Evolutionary conservation across 2,888 invertebrate species (phyloP), one percentile per base, ranked within the genome.

Genomic region (Platynereis dumerilii): DNA sequence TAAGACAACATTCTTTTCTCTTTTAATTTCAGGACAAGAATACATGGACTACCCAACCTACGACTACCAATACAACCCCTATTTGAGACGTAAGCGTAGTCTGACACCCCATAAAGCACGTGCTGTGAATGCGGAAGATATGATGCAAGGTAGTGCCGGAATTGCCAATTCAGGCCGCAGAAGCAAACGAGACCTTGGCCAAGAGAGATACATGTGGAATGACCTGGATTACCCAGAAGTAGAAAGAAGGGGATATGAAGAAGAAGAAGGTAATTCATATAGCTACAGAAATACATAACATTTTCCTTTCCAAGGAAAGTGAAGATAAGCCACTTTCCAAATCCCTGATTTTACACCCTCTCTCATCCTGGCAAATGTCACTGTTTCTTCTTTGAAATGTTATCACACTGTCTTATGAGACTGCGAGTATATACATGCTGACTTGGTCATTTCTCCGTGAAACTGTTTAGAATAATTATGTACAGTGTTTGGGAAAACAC

Each of bases 91-190:
- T n/a, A 48, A 48, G 48, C n/a, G 48, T 7, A 48, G 48, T 22
- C 20, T 48, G 20, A 54, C 53, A 20, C 3, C 10, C 2, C 54
- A 29, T 2, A 34, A 22, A 20, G n/a, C 53, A n/a, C 52, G 54
- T 17, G 55, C 55, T 17, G 54, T 29, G 12, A 52, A n/a, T 1
- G 61, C 61, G 1, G 61, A 61, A 39, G 61, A 61, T 20, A 61
- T 61, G 61, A 61, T 61, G 61, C 17, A n/a, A 17, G 60, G 29
- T 2, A 7, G 48, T 5, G 2, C 52, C n/a, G 29, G 7, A 1
- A 2, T 44, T 10, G 54, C 29, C 7, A 7, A 26, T 10, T 20
- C 24, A 1, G 61, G 61, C 2, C 61, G 61, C 5, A 42, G 53
- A n/a, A 34, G 34, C 34, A 61, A 61, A 27, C 34, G 61, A 2